These are phyloP conservation scores for Leptinotarsa texana DNA, from an alignment of 1,140 invertebrate species.

Conservation along the genomic window DNA sequence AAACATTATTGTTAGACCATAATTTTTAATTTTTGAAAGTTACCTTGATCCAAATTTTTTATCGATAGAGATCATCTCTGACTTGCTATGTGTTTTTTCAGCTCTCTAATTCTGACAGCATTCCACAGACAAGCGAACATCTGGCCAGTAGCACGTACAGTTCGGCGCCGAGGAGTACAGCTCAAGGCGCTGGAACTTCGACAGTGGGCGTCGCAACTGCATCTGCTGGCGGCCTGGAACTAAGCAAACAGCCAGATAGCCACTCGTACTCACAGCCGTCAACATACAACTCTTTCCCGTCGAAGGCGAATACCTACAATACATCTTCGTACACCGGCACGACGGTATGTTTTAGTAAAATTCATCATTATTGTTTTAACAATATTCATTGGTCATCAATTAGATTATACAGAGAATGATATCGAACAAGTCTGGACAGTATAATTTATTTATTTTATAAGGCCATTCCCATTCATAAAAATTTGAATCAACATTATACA, in stretches of 20 bases:
- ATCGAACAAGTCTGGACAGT: no score
- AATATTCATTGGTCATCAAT: no score
- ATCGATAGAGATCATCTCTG: no score
- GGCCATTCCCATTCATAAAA: no score
- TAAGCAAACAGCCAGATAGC: slow-evolving; percentile 47
- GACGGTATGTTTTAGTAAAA: slow-evolving; percentile 38
- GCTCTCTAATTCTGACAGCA: slow-evolving; percentile 52
- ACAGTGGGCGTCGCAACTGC: slow-evolving; percentile 35
- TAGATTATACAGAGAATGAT: no score
- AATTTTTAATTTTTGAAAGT: no score
- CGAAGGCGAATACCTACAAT: slow-evolving; percentile 49
- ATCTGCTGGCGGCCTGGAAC: slow-evolving; percentile 40
- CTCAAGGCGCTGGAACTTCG: slow-evolving; percentile 31
- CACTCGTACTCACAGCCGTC: slow-evolving; percentile 49
- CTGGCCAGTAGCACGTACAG: slow-evolving; percentile 40
- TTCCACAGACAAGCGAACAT: slow-evolving; percentile 53
- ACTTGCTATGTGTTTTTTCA: slow-evolving; percentile 34
- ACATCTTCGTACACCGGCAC: slow-evolving; percentile 46
- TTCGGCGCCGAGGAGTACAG: slow-evolving; percentile 37
- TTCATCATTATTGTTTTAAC: no score
- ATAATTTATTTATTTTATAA: no score
- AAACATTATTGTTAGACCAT: no score
- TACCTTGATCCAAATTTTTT: no score
- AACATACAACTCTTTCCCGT: slow-evolving; percentile 49
- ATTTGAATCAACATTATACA: no score